These are phyloP conservation scores for Papilio polyxenes DNA, from an alignment of 1,140 invertebrate species.

Conservation along the genomic window DNA sequence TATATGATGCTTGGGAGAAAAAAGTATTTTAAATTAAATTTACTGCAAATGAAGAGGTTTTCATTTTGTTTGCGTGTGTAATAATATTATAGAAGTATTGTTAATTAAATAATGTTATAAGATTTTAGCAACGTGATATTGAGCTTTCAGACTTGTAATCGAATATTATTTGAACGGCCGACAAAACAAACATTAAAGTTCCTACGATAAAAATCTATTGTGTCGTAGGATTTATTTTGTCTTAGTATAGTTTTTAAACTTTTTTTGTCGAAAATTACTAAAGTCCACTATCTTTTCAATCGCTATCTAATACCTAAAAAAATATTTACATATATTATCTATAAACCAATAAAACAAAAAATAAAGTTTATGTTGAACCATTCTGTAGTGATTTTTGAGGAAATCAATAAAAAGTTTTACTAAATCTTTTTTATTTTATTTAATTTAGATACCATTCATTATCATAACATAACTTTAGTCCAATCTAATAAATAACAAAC, in stretches of 20 bases:
- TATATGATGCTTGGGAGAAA: background rate
- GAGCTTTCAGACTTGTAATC: background rate
- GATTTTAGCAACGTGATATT: background rate
- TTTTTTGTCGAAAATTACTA: no score
- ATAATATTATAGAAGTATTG: background rate
- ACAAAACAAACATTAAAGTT: background rate
- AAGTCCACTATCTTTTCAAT: no score
- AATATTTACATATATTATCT: no score
- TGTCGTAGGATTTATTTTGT: no score
- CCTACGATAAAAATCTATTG: no score
- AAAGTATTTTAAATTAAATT: slow-evolving; percentile 9
- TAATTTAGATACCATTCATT: background rate
- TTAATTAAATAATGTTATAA: background rate
- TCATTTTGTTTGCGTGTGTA: background rate
- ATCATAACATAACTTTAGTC: background rate
- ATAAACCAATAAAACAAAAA: no score
- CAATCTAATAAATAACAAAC: slow-evolving; percentile 7
- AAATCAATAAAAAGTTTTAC: background rate
- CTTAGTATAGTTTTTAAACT: no score
- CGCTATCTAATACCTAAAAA: no score
- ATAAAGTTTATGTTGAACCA: no score
- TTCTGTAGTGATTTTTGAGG: background rate
- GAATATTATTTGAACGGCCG: background rate
- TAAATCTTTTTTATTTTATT: background rate
- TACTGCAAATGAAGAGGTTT: slow-evolving; percentile 1